Evolutionary conservation across 2,797 vertebrate genomes (phyloP).

Genomic region (Coregonus sp.): DNA sequence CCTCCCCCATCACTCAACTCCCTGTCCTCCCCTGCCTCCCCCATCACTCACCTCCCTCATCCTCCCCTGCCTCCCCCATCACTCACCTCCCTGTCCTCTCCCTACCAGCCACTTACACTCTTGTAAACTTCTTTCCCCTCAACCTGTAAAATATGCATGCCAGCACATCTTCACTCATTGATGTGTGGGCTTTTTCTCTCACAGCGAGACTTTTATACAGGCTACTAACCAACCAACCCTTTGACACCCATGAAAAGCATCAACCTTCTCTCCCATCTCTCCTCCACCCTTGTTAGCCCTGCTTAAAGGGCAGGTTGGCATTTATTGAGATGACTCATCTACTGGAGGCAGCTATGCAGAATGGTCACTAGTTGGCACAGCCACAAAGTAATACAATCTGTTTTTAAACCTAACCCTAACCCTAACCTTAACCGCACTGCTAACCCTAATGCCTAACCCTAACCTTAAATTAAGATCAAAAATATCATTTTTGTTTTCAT

Average conservation of each 20-base stretch:
- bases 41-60: conserved; percentile 34
- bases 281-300: conserved; percentile 45
- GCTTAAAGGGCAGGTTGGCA: conserved; percentile 11
- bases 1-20: too few relatives aligned
- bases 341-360: too few relatives aligned
- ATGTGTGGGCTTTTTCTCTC: conserved; percentile 14
- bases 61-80: not conserved
- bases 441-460: too few relatives aligned
- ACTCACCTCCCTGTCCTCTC: not conserved
- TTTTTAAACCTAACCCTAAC: too few relatives aligned
- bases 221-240: conserved; percentile 27
- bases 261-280: conserved; percentile 10
- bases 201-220: conserved; percentile 49
- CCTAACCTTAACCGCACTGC: too few relatives aligned
- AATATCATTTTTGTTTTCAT: too few relatives aligned
- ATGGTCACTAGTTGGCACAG: too few relatives aligned
- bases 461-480: too few relatives aligned
- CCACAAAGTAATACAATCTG: too few relatives aligned
- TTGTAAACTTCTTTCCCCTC: conserved; percentile 46
- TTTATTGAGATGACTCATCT: too few relatives aligned
- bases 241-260: conserved; percentile 47
- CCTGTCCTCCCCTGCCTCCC: not conserved
- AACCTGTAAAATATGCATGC: conserved; percentile 62
- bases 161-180: conserved; percentile 38
- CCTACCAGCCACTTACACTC: conserved; percentile 32